A percentile compares a stretch with the other conserved stretches of the same genome.
Conservation (phyloP, 2,113 vertebrate species). For the Tupaia chinensis region DNA sequence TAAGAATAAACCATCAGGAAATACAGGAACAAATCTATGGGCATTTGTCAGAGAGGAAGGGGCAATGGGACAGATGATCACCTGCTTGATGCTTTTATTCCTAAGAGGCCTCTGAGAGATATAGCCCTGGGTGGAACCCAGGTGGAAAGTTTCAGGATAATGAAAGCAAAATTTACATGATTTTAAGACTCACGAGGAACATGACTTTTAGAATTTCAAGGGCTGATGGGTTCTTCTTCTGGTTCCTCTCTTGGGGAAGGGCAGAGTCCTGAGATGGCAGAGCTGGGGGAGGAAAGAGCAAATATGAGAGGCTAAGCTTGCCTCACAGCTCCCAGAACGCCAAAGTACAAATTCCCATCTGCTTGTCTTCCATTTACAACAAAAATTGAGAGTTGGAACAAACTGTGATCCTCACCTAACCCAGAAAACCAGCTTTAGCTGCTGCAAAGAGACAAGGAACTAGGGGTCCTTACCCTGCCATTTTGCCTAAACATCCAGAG, state of each 20-base stretch:
- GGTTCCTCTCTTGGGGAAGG: background rate
- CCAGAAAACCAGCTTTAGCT: background rate
- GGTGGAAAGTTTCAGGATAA: background rate
- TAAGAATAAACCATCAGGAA: background rate
- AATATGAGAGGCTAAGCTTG: background rate
- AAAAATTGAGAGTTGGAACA: background rate
- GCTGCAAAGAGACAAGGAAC: background rate
- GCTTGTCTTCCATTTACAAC: background rate
- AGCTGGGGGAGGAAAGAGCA: conserved; percentile 54
- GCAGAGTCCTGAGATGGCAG: background rate
- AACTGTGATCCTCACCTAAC: background rate
- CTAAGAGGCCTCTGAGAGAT: background rate
- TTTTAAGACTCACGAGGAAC: conserved; percentile 69
- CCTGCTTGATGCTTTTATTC: background rate
- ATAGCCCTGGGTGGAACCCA: background rate
- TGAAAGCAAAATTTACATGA: conserved; percentile 57
- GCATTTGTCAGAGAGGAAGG: background rate
- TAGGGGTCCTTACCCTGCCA: background rate
- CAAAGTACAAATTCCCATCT: background rate
- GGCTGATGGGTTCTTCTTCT: background rate
- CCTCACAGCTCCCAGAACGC: background rate
- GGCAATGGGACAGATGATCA: background rate
- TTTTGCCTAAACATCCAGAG: background rate
- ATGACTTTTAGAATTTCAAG: conserved; percentile 49
- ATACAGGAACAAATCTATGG: background rate